A percentile compares a stretch with the other conserved stretches of the same genome.
These are phyloP conservation scores for Mirza zaza DNA, from an alignment of 2,113 vertebrate species.

Conservation along the genomic window DNA sequence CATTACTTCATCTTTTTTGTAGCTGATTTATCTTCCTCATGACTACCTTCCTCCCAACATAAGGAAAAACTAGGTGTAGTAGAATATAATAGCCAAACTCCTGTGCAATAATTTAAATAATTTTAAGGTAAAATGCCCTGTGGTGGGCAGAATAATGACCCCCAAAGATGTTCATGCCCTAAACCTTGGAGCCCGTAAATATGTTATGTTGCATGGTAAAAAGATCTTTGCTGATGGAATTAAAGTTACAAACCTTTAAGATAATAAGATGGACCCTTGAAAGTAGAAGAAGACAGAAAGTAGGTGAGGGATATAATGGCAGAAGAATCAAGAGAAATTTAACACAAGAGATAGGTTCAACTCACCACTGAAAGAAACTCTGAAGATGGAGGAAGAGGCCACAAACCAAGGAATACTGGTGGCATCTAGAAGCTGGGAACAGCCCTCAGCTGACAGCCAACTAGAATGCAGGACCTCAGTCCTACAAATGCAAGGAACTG, in stretches of 20 bases:
- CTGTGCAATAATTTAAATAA: background rate
- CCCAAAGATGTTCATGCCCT: background rate
- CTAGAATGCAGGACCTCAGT: background rate
- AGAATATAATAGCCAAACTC: background rate
- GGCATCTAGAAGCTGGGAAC: too few species aligned
- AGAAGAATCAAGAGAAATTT: background rate
- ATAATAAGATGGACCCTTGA: background rate
- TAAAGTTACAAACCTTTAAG: background rate
- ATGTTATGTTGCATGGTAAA: background rate
- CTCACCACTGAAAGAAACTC: background rate
- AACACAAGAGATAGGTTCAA: background rate
- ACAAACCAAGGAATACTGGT: background rate
- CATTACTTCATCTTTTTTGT: background rate
- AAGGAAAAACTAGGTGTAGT: background rate
- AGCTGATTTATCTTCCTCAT: constrained; percentile 7
- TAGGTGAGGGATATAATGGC: background rate
- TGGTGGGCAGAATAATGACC: background rate
- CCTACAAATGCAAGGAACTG: background rate
- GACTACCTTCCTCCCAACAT: background rate
- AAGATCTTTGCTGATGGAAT: background rate
- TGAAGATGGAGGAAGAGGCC: background rate
- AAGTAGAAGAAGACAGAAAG: background rate
- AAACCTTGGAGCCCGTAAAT: background rate
- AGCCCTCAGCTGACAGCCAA: background rate
- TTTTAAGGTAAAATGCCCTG: constrained; percentile 20